phyloP scores from a whole-genome alignment of 2,113 vertebrate species.

The Muscicapa adusta region DNA sequence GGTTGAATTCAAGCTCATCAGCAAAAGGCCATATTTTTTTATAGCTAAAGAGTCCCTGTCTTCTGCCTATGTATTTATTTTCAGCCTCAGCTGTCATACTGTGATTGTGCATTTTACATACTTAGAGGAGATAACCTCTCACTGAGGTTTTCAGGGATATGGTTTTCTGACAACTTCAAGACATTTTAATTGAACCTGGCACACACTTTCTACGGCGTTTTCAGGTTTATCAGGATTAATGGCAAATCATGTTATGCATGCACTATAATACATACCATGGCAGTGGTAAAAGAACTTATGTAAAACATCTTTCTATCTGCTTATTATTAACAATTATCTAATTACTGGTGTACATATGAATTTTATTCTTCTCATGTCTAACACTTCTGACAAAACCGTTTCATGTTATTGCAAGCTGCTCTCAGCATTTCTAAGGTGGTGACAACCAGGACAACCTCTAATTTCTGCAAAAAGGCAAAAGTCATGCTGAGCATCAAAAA shows the following conservation, averaged over 20 bases:
- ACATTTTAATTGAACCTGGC: background rate
- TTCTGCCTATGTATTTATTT: background rate
- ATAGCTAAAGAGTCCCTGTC: background rate
- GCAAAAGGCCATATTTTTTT: background rate
- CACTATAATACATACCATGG: background rate
- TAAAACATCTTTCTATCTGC: background rate
- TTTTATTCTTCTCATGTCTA: background rate
- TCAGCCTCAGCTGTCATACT: background rate
- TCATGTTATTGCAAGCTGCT: background rate
- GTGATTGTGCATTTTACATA: background rate
- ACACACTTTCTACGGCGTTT: background rate
- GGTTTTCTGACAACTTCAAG: background rate
- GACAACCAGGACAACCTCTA: background rate
- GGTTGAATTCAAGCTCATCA: background rate
- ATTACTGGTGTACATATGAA: background rate
- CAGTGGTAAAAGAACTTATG: background rate
- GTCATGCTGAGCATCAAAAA: background rate
- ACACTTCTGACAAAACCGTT: background rate
- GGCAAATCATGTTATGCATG: background rate
- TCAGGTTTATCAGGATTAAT: background rate
- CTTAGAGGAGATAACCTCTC: background rate
- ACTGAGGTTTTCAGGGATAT: background rate
- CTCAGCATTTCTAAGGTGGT: background rate
- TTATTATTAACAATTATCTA: background rate
- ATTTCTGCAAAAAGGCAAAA: background rate